Percentiles rank a stretch among this genome's conserved stretches.
phyloP scores from a whole-genome alignment of 1,140 invertebrate species.

The Papilio aristodemus region DNA sequence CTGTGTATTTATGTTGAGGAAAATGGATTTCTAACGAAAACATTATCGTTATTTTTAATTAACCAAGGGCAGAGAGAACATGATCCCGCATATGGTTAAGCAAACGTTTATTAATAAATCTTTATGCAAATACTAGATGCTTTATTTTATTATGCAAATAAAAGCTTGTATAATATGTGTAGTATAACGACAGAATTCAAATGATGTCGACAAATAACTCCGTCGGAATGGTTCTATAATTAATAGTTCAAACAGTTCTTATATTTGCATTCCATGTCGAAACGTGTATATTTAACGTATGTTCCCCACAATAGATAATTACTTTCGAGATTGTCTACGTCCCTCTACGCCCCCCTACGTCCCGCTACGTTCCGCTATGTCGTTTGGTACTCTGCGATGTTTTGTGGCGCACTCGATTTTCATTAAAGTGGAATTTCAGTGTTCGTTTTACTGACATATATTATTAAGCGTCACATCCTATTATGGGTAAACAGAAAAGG shows the following conservation, averaged over 20 bases:
- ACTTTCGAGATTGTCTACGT: slow-evolving; percentile 25
- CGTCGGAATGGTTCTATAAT: slow-evolving; percentile 13
- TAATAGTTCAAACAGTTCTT: slow-evolving; percentile 23
- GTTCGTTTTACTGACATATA: slow-evolving; percentile 18
- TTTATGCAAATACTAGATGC: background rate
- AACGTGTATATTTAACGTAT: slow-evolving; percentile 22
- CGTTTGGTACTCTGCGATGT: slow-evolving; percentile 20
- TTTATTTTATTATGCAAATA: background rate
- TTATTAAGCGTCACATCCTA: background rate
- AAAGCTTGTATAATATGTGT: slow-evolving; percentile 5
- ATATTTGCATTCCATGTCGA: slow-evolving; percentile 25
- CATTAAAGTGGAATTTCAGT: slow-evolving; percentile 21
- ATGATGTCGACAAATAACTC: slow-evolving; percentile 6
- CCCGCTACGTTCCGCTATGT: background rate
- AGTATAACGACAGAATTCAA: background rate
- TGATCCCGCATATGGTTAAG: background rate
- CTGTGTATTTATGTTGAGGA: background rate
- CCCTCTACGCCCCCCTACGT: slow-evolving; percentile 5
- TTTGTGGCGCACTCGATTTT: slow-evolving; percentile 23
- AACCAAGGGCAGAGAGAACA: background rate
- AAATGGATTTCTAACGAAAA: slow-evolving; percentile 8
- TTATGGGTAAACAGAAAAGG: background rate
- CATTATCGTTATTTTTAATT: slow-evolving; percentile 11
- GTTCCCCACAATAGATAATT: slow-evolving; percentile 28
- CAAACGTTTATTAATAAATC: background rate